phyloP scores from a whole-genome alignment of 2,113 vertebrate species.

The Marcusenius ussheri region DNA sequence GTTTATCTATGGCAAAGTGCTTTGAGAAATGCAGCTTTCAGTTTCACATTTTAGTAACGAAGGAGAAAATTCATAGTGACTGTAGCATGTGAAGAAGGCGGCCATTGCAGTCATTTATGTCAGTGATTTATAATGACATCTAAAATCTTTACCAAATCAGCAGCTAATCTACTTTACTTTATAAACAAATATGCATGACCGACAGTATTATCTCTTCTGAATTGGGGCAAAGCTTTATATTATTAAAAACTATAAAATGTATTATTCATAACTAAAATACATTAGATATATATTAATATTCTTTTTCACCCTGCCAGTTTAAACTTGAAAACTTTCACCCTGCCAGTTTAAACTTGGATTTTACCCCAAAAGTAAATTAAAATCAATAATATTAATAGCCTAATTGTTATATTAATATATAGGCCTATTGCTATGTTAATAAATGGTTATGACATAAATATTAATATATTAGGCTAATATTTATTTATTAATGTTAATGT shows the following conservation, averaged over 20 bases:
- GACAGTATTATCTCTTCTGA: neutral
- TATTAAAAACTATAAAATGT: neutral
- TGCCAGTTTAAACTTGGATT: neutral
- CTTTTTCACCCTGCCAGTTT: neutral
- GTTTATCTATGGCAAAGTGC: neutral
- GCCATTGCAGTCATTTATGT: neutral
- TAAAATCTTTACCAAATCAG: neutral
- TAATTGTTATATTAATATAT: neutral
- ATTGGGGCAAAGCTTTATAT: neutral
- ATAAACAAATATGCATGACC: neutral
- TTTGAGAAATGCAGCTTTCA: neutral
- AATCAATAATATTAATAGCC: neutral
- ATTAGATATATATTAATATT: neutral
- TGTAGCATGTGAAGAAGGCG: neutral
- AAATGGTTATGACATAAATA: neutral
- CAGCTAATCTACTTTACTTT: neutral
- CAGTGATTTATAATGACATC: neutral
- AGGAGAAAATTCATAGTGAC: neutral
- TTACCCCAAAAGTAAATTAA: neutral
- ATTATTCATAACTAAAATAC: neutral
- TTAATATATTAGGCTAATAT: neutral
- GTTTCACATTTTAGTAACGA: neutral
- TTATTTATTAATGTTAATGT: neutral
- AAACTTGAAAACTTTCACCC: neutral
- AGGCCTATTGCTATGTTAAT: neutral